Evolutionary conservation across 2,888 invertebrate genomes (phyloP).

Genomic region (Drosophila silvestris): DNA sequence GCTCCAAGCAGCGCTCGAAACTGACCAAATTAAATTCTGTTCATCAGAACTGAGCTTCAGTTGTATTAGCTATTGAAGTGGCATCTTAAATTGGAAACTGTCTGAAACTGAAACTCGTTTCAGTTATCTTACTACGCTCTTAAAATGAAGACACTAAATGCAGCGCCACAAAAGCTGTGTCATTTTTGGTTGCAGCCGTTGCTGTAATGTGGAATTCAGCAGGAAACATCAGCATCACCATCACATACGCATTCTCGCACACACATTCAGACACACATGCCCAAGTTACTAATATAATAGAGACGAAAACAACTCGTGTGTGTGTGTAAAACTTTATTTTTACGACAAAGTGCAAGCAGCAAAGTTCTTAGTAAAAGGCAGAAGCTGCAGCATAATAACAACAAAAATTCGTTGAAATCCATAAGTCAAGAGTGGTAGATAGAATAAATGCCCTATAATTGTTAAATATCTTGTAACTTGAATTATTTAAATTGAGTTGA

Average conservation of each 20-base stretch:
- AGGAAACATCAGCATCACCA: conserved; percentile 39
- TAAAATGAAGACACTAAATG: conserved; percentile 72
- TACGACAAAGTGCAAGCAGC: conserved; percentile 76
- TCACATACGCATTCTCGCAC: conserved; percentile 26
- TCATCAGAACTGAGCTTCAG: conserved; percentile 14
- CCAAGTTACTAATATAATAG: conserved; percentile 60
- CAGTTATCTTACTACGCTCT: conserved; percentile 52
- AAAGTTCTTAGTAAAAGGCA: conserved; percentile 72
- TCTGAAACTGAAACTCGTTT: conserved; percentile 33
- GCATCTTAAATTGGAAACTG: conserved; percentile 18
- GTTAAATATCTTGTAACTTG: background rate
- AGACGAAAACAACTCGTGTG: conserved; percentile 64
- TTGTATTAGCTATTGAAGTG: conserved; percentile 28
- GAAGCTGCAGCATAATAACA: conserved; percentile 37
- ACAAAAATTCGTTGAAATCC: conserved; percentile 7
- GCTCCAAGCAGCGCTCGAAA: background rate
- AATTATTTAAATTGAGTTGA: background rate
- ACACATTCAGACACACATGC: conserved; percentile 10
- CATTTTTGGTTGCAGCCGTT: conserved; percentile 46
- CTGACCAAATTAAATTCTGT: conserved; percentile 41
- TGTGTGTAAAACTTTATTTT: conserved; percentile 78
- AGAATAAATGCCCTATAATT: conserved; percentile 18
- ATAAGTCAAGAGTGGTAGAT: background rate
- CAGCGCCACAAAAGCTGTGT: conserved; percentile 52
- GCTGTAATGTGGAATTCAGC: conserved; percentile 64